These are phyloP conservation scores for Podarcis cretensis DNA, from an alignment of 2,113 vertebrate species.

Conservation along the genomic window DNA sequence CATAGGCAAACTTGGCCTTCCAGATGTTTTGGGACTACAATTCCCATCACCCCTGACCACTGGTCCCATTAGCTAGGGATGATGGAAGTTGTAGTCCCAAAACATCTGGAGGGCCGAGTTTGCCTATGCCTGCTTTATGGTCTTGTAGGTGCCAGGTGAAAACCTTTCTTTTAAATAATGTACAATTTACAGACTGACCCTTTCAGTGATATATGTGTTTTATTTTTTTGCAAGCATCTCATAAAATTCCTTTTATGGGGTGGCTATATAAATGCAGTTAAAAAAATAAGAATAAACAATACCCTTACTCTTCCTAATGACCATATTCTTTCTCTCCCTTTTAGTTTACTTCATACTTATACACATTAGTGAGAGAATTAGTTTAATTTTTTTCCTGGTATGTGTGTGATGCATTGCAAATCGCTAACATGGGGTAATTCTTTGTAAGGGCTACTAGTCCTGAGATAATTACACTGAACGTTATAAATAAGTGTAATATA, in stretches of 20 bases:
- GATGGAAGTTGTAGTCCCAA: no score
- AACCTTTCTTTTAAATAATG: background rate
- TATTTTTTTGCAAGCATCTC: no score
- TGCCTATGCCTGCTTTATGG: background rate
- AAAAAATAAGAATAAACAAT: no score
- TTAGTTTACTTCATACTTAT: background rate
- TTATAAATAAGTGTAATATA: constrained; percentile 25
- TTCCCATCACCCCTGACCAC: no score
- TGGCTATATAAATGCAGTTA: no score
- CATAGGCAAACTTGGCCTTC: no score
- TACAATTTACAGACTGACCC: background rate
- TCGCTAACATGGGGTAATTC: background rate
- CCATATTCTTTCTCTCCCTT: background rate
- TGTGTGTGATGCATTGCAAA: background rate
- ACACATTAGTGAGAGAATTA: background rate
- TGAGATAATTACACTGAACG: background rate
- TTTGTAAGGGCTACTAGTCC: background rate
- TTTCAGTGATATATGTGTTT: background rate
- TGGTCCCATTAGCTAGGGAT: no score
- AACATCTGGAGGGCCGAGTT: no score
- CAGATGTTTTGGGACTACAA: no score
- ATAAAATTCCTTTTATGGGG: no score
- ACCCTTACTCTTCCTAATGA: background rate
- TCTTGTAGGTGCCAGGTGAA: background rate
- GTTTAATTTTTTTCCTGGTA: background rate